A percentile compares a stretch with the other conserved stretches of the same genome.
Evolutionary conservation across 35 echinoderm and acorn worm species (phyloP).

Genomic region (Ptychodera flava): DNA sequence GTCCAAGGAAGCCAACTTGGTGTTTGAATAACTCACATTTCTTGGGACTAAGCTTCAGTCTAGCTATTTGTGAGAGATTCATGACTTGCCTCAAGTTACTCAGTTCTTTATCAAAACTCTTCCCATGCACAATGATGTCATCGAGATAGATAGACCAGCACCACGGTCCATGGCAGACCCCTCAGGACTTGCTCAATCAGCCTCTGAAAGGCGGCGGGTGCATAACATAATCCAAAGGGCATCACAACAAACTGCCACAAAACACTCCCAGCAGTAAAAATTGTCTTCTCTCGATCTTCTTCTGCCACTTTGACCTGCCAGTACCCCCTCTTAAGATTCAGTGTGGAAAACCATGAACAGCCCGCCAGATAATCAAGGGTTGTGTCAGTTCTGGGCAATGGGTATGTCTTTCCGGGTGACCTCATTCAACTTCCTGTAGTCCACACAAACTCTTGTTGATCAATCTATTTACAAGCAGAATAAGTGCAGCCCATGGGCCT

Average conservation of each 20-base stretch:
- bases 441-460: slow-evolving; percentile 33
- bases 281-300: slow-evolving; percentile 15
- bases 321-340: slow-evolving; percentile 35
- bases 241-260: slow-evolving; percentile 28
- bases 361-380: slow-evolving; percentile 48
- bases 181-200: slow-evolving; percentile 43
- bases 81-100: slow-evolving; percentile 9
- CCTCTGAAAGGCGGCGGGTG: slow-evolving; percentile 41
- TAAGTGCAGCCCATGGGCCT: slow-evolving; percentile 41
- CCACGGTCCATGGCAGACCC: slow-evolving; percentile 41
- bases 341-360: slow-evolving; percentile 39
- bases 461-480: slow-evolving; percentile 40
- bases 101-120: slow-evolving; percentile 7
- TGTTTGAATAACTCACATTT: slow-evolving; percentile 51
- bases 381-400: slow-evolving; percentile 48
- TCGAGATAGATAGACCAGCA: slow-evolving; percentile 26
- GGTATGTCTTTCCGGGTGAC: slow-evolving; percentile 39
- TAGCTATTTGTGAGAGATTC: slow-evolving; percentile 12
- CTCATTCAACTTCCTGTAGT: slow-evolving; percentile 41
- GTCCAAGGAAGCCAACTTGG: slow-evolving; percentile 49
- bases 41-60: slow-evolving; percentile 51
- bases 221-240: slow-evolving; percentile 43
- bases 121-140: slow-evolving; percentile 27
- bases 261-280: slow-evolving; percentile 4
- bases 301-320: slow-evolving; percentile 46